Base-by-base conservation (phyloP, 2,888 invertebrate genomes). In the Phymatocera aterrima region DNA sequence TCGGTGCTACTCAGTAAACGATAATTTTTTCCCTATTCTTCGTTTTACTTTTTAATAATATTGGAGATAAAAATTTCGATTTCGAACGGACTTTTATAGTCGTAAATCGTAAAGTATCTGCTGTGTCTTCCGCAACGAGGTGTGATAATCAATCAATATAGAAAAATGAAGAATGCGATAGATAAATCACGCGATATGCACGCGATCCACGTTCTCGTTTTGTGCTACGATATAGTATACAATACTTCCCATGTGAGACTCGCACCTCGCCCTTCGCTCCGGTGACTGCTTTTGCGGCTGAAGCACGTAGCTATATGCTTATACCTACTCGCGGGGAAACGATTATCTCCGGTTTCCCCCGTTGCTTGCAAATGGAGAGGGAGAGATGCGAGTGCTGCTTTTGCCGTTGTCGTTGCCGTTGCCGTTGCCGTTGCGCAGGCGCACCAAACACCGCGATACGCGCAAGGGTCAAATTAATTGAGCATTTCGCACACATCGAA, bases 301-400 rank as follows among this genome's bases (percentile, higher is more conserved):
- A 51, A 48, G 51, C 34, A 31, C 15, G 48, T 31, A 68, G 68
- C 51, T 51, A 82, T 80, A 81, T 81, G 82, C 80, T 70, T 77
- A 77, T 68, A 79, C 78, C 72, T 79, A 77, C 79, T 80, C 80
- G 79, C 79, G 79, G 82, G 82, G 82, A 84, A 84, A 84, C 82
- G 82, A 83, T 82, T 81, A 81, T 64, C 61, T 72, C 48, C 51
- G 34, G 51, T 51, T 31, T 4, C 43, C 46, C 18, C 46, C 43
- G 46, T 51, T 46, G 65, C 10, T 37, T 37, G 21, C 15, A 6
- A 18, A 37, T 34, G n/a, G 64, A n/a, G 28, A 60, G 10, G 60
- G 60, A 6, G 10, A 28, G 10, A 28, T 12, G 10, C n/a, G 12
- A 4, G 4, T 12, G 12, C 51, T 51, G 3, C 15, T 18, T 12